phyloP scores from a whole-genome alignment of 92 coral and sea anemone species.

The Galaxea fascicularis region DNA sequence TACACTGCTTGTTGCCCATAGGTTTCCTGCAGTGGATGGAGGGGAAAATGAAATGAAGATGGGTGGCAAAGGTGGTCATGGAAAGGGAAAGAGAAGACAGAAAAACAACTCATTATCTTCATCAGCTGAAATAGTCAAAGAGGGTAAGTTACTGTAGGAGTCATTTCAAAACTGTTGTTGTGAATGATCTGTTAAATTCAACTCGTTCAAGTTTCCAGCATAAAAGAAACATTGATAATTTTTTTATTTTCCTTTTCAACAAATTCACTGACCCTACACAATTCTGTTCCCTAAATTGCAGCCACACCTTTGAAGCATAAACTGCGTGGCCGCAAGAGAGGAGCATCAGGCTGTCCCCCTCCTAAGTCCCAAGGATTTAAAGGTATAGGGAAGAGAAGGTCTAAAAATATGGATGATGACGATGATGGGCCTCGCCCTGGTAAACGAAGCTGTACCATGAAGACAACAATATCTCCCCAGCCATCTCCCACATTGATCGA shows the following conservation, averaged over 20 bases:
- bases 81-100: slow-evolving; percentile 81
- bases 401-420: slow-evolving; percentile 83
- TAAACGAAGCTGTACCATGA: slow-evolving; percentile 94
- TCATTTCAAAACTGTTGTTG: not conserved
- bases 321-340: slow-evolving; percentile 84
- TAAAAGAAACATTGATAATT: too few relatives aligned
- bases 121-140: slow-evolving; percentile 32
- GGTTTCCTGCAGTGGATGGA: slow-evolving; percentile 74
- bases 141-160: slow-evolving; percentile 9
- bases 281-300: slow-evolving; percentile 9
- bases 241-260: too few relatives aligned
- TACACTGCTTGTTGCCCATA: not conserved
- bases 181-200: not conserved
- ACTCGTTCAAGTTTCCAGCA: too few relatives aligned
- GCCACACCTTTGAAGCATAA: slow-evolving; percentile 90
- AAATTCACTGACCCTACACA: not conserved
- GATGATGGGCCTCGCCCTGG: slow-evolving; percentile 96
- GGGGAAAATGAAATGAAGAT: slow-evolving; percentile 61
- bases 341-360: slow-evolving; percentile 68
- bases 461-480: slow-evolving; percentile 89
- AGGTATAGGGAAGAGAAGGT: slow-evolving; percentile 67
- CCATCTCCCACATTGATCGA: slow-evolving; percentile 97
- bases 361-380: slow-evolving; percentile 67
- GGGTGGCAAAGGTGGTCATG: slow-evolving; percentile 50
- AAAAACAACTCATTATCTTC: slow-evolving; percentile 69